These are phyloP conservation scores for Bettongia penicillata DNA, from an alignment of 2,113 vertebrate genomes.

Conservation along the genomic window DNA sequence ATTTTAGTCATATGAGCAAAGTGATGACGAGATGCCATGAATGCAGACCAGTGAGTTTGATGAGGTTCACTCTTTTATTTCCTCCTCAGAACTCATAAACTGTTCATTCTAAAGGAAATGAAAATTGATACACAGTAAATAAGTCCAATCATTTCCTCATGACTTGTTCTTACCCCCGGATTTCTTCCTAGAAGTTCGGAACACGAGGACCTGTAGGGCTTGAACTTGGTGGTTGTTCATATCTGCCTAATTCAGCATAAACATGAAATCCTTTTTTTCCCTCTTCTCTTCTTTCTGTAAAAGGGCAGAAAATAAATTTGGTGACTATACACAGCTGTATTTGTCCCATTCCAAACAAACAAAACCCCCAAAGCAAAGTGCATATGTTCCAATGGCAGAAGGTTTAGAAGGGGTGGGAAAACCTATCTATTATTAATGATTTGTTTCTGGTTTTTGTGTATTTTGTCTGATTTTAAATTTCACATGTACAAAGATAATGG, in stretches of 20 bases:
- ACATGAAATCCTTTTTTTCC: slow-evolving; percentile 33
- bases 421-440: slow-evolving; percentile 7
- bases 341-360: slow-evolving; percentile 47
- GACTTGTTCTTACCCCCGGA: neutral
- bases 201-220: neutral
- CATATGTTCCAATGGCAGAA: slow-evolving; percentile 61
- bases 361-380: slow-evolving; percentile 45
- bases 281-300: slow-evolving; percentile 40
- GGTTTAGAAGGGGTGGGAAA: slow-evolving; percentile 20
- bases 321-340: slow-evolving; percentile 43
- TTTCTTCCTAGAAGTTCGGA: neutral
- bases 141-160: neutral
- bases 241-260: slow-evolving; percentile 26
- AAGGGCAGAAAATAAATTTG: neutral
- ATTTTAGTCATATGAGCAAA: slow-evolving; percentile 62
- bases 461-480: slow-evolving; percentile 58
- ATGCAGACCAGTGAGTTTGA: slow-evolving; percentile 65
- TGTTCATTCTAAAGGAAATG: slow-evolving; percentile 48
- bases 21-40: slow-evolving; percentile 53
- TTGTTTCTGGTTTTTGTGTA: slow-evolving; percentile 24
- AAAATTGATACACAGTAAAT: neutral
- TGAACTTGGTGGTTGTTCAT: slow-evolving; percentile 32
- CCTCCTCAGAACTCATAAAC: slow-evolving; percentile 52
- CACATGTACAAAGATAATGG: slow-evolving; percentile 60
- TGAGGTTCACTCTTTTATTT: slow-evolving; percentile 65